These are phyloP conservation scores for Trichopria drosophilae DNA, from an alignment of 2,888 invertebrate species.

Conservation along the genomic window DNA sequence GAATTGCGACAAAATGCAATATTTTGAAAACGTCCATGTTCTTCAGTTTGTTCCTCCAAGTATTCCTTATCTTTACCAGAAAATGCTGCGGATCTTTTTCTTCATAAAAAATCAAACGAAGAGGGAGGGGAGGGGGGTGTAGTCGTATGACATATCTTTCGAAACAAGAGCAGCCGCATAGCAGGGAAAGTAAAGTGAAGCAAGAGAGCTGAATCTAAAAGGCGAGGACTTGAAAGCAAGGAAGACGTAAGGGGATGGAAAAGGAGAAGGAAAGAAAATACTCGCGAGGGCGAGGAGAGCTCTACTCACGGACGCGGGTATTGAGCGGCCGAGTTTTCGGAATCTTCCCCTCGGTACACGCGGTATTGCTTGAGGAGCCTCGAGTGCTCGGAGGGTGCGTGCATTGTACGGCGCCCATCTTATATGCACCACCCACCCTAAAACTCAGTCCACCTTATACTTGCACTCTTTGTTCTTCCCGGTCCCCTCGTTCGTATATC, in stretches of 20 bases:
- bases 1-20: too few species aligned
- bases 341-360: slow-evolving; percentile 50
- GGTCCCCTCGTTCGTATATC: slow-evolving; percentile 47
- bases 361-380: slow-evolving; percentile 56
- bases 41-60: too few species aligned
- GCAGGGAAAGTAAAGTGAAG: too few species aligned
- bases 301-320: slow-evolving; percentile 41
- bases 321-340: slow-evolving; percentile 56
- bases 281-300: slow-evolving; percentile 38
- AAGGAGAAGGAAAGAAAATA: slow-evolving; percentile 22
- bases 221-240: slow-evolving; percentile 11
- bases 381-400: slow-evolving; percentile 56
- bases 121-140: too few species aligned
- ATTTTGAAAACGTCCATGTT: too few species aligned
- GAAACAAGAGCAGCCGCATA: too few species aligned
- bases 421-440: slow-evolving; percentile 56
- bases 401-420: slow-evolving; percentile 57
- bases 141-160: too few species aligned
- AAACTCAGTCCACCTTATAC: slow-evolving; percentile 54
- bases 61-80: too few species aligned
- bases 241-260: slow-evolving; percentile 31
- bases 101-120: too few species aligned
- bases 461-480: slow-evolving; percentile 56
- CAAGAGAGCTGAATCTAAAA: neutral
- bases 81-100: too few species aligned